These are phyloP conservation scores for Protomyctophum bolini DNA, from an alignment of 2,113 vertebrate species.

Conservation along the genomic window DNA sequence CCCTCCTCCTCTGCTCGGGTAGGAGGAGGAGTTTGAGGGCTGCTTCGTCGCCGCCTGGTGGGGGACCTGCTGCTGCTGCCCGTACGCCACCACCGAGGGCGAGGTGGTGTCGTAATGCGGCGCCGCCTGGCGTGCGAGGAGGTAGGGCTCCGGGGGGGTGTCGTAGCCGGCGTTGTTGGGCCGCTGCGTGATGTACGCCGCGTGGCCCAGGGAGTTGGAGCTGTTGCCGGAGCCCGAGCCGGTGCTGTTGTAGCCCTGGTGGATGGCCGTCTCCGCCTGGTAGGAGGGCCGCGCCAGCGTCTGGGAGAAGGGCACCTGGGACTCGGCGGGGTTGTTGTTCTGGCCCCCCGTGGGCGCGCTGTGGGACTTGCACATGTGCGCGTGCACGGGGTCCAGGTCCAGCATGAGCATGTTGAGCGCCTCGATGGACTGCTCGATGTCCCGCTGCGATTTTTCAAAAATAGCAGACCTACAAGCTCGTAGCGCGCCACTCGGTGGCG, in stretches of 20 bases:
- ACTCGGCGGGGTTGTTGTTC: conserved; percentile 77
- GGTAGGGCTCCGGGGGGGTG: conserved; percentile 72
- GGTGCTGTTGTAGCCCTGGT: conserved; percentile 66
- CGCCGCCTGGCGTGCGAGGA: conserved; percentile 45
- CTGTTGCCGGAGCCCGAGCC: conserved; percentile 51
- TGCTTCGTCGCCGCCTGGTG: no score
- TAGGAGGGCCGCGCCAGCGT: conserved; percentile 76
- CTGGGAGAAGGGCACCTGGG: conserved; percentile 79
- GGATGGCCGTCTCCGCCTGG: conserved; percentile 76
- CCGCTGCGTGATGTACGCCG: conserved; percentile 59
- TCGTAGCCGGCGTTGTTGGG: conserved; percentile 50
- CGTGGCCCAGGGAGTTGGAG: conserved; percentile 7
- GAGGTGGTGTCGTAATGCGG: conserved; percentile 48
- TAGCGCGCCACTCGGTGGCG: no score
- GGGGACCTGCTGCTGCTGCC: conserved; percentile 76
- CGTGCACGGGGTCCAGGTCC: conserved; percentile 82
- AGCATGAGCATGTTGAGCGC: conserved; percentile 95
- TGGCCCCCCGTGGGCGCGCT: conserved; percentile 83
- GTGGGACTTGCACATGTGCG: conserved; percentile 88
- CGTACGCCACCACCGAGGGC: conserved; percentile 54
- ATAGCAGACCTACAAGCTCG: no score
- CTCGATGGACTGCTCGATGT: conserved; percentile 95
- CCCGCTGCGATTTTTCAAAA: conserved; percentile 88
- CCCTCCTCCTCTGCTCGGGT: conserved; percentile 40
- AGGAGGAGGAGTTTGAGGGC: conserved; percentile 62